Conservation (phyloP, 2,797 vertebrate species). For the Smutsia temminckii region DNA sequence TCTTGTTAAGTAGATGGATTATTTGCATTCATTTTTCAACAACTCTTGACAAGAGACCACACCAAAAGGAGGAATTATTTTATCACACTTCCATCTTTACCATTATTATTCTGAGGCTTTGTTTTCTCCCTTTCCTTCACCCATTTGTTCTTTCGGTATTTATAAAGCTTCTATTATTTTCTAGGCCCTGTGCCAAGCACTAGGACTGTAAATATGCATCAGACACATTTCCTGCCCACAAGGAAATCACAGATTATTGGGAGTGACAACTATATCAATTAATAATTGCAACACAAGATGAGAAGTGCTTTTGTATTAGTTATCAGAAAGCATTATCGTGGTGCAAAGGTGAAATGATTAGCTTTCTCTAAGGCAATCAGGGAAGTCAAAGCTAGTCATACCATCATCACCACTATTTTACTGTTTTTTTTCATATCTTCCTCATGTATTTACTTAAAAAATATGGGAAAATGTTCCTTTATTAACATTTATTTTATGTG, state of each 20-base stretch:
- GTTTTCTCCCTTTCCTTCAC: neutral
- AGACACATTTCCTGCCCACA: neutral
- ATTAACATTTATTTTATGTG: neutral
- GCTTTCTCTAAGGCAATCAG: neutral
- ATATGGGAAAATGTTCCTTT: neutral
- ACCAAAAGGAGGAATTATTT: neutral
- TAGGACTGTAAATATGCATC: neutral
- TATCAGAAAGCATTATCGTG: neutral
- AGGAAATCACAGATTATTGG: neutral
- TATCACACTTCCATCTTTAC: neutral
- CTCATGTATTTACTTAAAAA: neutral
- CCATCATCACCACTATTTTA: neutral
- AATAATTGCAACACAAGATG: neutral
- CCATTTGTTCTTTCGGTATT: neutral
- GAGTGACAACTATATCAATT: neutral
- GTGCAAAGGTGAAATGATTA: neutral
- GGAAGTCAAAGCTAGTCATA: neutral
- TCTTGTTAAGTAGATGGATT: neutral
- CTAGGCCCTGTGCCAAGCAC: neutral
- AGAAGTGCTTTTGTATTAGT: neutral
- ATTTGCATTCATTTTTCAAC: neutral
- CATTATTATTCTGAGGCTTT: neutral
- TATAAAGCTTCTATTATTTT: slow-evolving; percentile 24
- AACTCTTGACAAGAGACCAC: neutral
- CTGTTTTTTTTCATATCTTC: neutral